Evolutionary conservation across 2,113 vertebrate genomes (phyloP).

Genomic region (Pongo abelii): DNA sequence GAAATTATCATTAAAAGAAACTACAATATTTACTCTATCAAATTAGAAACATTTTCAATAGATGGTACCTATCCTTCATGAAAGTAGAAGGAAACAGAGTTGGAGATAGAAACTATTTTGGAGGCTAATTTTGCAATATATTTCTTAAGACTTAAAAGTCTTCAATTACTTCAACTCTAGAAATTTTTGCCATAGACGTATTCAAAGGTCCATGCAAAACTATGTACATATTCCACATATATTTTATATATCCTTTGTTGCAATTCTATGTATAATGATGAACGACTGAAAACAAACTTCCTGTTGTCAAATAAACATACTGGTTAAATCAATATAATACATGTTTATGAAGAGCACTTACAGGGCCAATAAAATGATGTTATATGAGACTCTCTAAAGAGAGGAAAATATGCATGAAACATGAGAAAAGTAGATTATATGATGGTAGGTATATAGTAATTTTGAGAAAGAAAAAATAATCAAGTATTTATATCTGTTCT

Average conservation of each 20-base stretch:
- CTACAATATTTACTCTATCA: background rate
- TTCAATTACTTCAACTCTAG: background rate
- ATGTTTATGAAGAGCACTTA: background rate
- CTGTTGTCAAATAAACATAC: background rate
- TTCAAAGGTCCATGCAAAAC: background rate
- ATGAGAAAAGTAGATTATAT: background rate
- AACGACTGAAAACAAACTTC: background rate
- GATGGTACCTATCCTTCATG: background rate
- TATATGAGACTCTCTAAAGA: background rate
- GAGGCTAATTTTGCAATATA: background rate
- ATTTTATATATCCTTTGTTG: background rate
- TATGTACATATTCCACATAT: background rate
- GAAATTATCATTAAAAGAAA: background rate
- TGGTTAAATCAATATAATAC: background rate
- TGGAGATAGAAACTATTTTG: background rate
- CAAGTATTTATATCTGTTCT: background rate
- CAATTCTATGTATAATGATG: background rate
- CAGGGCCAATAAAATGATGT: background rate
- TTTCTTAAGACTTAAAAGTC: conserved; percentile 8
- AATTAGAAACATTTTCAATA: background rate
- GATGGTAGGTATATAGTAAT: background rate
- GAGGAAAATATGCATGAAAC: background rate
- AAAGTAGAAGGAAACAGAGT: background rate
- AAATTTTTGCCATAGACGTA: background rate
- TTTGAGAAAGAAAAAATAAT: background rate